Percentiles rank a stretch among this genome's conserved stretches.
Evolutionary conservation across 1,140 invertebrate species (phyloP).

Genomic region (Pectinophora gossypiella): DNA sequence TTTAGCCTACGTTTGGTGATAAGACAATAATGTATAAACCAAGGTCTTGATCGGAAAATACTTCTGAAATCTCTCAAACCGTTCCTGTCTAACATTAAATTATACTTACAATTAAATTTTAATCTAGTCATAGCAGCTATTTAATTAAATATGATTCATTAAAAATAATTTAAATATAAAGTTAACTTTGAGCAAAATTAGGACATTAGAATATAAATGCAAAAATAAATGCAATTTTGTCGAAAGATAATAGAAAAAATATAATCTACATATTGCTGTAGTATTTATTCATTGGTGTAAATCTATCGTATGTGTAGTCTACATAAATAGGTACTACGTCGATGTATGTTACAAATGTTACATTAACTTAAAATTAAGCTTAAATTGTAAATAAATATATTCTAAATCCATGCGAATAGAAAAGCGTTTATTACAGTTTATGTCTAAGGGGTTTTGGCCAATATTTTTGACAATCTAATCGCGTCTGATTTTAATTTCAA

Average conservation of each 20-base stretch:
- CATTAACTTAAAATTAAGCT: not conserved
- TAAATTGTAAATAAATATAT: not conserved
- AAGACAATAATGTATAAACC: too few relatives aligned
- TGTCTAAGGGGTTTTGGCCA: not conserved
- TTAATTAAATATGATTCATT: constrained; percentile 12
- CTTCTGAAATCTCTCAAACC: not conserved
- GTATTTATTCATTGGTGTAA: constrained; percentile 61
- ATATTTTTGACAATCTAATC: too few relatives aligned
- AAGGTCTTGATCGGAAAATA: too few relatives aligned
- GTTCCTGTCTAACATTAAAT: not conserved
- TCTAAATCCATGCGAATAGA: not conserved
- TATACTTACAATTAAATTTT: constrained; percentile 1
- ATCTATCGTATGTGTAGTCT: constrained; percentile 21
- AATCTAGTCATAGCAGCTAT: constrained; percentile 19
- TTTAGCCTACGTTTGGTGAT: too few relatives aligned
- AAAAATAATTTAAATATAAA: constrained; percentile 13
- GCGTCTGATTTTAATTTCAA: too few relatives aligned
- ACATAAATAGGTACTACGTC: constrained; percentile 2
- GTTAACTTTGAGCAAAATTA: constrained; percentile 48
- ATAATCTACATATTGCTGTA: constrained; percentile 30
- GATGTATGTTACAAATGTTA: constrained; percentile 28
- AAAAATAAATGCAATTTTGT: constrained; percentile 16
- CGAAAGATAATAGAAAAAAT: not conserved
- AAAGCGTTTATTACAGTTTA: not conserved
- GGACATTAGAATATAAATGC: constrained; percentile 35